Percentiles rank a stretch among this genome's conserved stretches.
Evolutionary conservation across 1,140 invertebrate species (phyloP).

Genomic region (Eciton burchellii): DNA sequence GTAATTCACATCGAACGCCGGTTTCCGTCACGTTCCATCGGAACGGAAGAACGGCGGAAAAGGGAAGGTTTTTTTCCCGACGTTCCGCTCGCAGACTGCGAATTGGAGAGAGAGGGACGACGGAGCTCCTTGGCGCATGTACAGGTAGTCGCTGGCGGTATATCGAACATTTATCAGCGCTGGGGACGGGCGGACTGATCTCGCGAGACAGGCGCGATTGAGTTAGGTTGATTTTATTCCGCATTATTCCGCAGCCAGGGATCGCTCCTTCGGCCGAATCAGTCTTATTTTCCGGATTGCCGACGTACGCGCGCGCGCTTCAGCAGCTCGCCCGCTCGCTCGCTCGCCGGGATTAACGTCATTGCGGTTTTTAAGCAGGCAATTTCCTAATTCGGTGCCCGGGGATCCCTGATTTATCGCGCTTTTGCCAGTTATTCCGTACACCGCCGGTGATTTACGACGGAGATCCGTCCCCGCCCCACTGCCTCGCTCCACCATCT

Average conservation of each 20-base stretch:
- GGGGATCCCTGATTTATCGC: constrained; percentile 83
- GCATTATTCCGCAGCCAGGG: constrained; percentile 78
- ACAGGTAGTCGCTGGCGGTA: constrained; percentile 68
- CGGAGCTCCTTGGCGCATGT: constrained; percentile 52
- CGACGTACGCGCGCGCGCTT: constrained; percentile 46
- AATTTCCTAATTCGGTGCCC: constrained; percentile 84
- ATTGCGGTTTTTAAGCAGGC: constrained; percentile 84
- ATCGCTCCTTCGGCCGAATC: constrained; percentile 71
- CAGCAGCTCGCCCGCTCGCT: constrained; percentile 29
- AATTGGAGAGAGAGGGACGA: constrained; percentile 72
- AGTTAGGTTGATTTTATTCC: constrained; percentile 86
- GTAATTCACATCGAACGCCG: neutral
- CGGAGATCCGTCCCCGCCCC: constrained; percentile 58
- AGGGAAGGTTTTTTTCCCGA: too few species aligned
- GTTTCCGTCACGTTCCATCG: neutral
- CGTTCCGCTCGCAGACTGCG: constrained; percentile 42
- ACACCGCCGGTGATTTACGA: constrained; percentile 77
- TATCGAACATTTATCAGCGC: constrained; percentile 79
- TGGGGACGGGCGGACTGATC: constrained; percentile 77
- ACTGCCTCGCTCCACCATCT: constrained; percentile 28
- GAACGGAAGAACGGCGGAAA: neutral
- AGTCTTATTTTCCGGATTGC: constrained; percentile 79
- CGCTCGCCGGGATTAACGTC: constrained; percentile 81
- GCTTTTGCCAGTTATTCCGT: constrained; percentile 78
- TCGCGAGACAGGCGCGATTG: constrained; percentile 83